Evolutionary conservation across 2,888 invertebrate genomes (phyloP).

Genomic region (Cosmia pyralina): DNA sequence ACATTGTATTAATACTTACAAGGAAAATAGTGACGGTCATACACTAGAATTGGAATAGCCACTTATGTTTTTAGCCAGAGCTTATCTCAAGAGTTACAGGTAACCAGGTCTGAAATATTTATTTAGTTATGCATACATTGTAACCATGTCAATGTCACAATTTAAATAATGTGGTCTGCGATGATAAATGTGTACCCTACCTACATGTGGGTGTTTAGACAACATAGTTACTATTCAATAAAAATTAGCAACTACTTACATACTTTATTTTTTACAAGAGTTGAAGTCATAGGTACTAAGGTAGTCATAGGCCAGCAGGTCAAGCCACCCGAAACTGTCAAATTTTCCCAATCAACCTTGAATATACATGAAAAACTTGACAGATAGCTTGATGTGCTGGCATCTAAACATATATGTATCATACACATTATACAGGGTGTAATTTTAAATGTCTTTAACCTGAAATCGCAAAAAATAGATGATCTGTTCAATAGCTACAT

Average conservation of each 20-base stretch:
- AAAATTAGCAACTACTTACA: not conserved
- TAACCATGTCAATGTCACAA: slow-evolving; percentile 33
- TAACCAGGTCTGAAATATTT: slow-evolving; percentile 25
- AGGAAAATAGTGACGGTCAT: slow-evolving; percentile 18
- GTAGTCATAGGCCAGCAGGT: too few species aligned
- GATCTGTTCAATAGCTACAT: too few species aligned
- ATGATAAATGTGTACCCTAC: slow-evolving; percentile 4
- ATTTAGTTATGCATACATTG: not conserved
- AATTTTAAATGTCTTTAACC: too few species aligned
- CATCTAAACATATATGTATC: too few species aligned
- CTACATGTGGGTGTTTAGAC: not conserved
- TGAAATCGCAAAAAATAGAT: too few species aligned
- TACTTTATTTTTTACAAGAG: too few species aligned
- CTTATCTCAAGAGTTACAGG: not conserved
- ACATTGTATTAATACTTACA: not conserved
- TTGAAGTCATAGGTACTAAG: too few species aligned
- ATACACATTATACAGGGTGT: too few species aligned
- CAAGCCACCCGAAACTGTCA: too few species aligned
- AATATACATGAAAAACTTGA: too few species aligned
- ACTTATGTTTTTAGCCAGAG: not conserved
- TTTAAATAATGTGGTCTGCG: slow-evolving; percentile 19
- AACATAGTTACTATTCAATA: not conserved
- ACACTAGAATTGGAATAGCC: not conserved
- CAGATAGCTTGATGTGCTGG: too few species aligned
- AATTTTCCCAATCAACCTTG: too few species aligned